phyloP scores from a whole-genome alignment of 2,888 invertebrate genomes.

The Cyrtodaria siliqua region DNA sequence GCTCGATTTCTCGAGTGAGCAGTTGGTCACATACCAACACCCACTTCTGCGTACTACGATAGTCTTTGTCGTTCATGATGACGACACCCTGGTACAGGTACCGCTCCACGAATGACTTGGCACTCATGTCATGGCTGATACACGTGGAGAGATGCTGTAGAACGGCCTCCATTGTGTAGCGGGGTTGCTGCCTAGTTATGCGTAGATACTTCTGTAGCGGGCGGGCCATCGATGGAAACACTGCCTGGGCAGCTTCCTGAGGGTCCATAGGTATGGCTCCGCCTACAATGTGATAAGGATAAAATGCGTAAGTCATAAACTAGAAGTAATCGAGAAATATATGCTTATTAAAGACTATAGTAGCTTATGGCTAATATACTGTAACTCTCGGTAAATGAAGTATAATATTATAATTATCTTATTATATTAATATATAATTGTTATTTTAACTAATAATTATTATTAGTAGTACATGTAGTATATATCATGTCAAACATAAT shows the following conservation, averaged over 20 bases:
- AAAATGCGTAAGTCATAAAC: too few species aligned
- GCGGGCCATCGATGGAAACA: conserved; percentile 98
- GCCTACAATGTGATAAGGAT: too few species aligned
- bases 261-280: conserved; percentile 96
- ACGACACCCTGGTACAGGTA: conserved; percentile 94
- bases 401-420: too few species aligned
- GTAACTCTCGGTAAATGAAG: too few species aligned
- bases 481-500: too few species aligned
- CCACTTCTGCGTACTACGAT: conserved; percentile 93
- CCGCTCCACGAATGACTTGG: conserved; percentile 97
- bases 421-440: too few species aligned
- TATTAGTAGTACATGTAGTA: too few species aligned
- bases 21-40: conserved; percentile 97
- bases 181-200: conserved; percentile 97
- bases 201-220: conserved; percentile 98
- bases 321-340: too few species aligned
- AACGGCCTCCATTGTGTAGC: conserved; percentile 97
- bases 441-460: too few species aligned
- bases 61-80: conserved; percentile 82
- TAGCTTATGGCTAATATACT: too few species aligned
- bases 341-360: too few species aligned
- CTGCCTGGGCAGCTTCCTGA: conserved; percentile 98
- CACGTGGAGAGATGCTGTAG: conserved; percentile 96
- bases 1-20: conserved; percentile 93
- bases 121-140: conserved; percentile 96